A percentile compares a stretch with the other conserved stretches of the same genome.
Evolutionary conservation across 2,113 vertebrate genomes (phyloP).

Genomic region (Stomatorhinus ivindoensis): DNA sequence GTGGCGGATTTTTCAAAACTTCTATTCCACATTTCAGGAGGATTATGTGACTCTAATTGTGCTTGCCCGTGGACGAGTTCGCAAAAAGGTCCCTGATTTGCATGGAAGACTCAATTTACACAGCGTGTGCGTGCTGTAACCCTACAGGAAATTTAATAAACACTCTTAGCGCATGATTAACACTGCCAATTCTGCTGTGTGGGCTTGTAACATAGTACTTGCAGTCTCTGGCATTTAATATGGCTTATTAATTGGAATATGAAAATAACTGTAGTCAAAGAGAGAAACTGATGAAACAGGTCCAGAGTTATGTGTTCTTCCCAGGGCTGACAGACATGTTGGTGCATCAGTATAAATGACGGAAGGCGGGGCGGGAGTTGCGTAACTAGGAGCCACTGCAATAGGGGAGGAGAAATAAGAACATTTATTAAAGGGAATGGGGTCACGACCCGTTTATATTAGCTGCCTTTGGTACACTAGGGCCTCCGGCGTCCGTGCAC

Average conservation of each 20-base stretch:
- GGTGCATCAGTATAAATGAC: neutral
- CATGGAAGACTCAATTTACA: neutral
- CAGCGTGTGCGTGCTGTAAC: neutral
- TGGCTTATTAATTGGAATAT: neutral
- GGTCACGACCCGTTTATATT: constrained; percentile 2
- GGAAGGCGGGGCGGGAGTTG: neutral
- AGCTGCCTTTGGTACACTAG: neutral
- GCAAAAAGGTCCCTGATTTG: neutral
- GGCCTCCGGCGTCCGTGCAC: neutral
- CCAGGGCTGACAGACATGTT: neutral
- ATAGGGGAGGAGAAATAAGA: neutral
- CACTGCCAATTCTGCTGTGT: neutral
- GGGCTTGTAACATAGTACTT: neutral
- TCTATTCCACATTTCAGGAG: neutral
- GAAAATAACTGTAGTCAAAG: neutral
- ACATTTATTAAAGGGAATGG: neutral
- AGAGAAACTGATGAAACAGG: neutral
- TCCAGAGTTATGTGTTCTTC: neutral
- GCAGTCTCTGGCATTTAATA: neutral
- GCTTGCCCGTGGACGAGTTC: neutral
- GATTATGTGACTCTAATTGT: neutral
- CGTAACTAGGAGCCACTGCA: neutral
- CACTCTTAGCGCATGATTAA: neutral
- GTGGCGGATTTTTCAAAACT: neutral
- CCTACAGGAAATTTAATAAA: neutral